Base-by-base conservation (phyloP, 2,113 vertebrate species). In the Perccottus glenii region DNA sequence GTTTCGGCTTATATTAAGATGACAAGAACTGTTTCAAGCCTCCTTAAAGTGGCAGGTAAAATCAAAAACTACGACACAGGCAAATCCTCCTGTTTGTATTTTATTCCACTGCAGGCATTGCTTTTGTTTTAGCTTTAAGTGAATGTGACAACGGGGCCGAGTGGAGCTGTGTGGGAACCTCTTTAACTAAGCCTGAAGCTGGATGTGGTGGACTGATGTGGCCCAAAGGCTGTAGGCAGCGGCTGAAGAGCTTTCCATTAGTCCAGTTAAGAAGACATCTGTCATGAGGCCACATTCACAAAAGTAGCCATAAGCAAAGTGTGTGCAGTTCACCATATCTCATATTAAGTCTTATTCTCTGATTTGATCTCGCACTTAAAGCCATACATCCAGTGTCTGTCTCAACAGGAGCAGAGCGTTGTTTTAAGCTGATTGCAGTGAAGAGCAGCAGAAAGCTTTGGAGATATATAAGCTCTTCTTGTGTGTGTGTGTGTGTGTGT, bases 211-310 rank as follows among this genome's bases (percentile, higher is more conserved):
- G 44, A 65, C 53, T 72, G 52, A 53, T 52, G 27, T 53, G 10
- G 38, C 72, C 71, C 70, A 43, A 57, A 15, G 45, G 75, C 83
- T 75, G 44, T 45, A 51, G 76, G 70, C 53, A 48, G n/a, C 49
- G 65, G 67, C 50, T 81, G 77, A 85, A 87, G 62, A 73, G 68
- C 61, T 87, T 86, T 86, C 76, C 77, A 88, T 91, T 89, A 87
- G 82, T 90, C 74, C 81, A 81, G 75, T 88, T 88, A 88, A 76
- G 75, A 81, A 68, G 80, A 84, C 85, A 83, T 87, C 83, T 86
- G 82, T 85, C 87, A 83, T 60, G 19, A 50, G 70, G 55, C 50
- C 57, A 75, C 69, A 73, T 53, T 70, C 15, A 64, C 60, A 55
- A 7, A 76, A 35, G 56, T 68, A 69, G 74, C 77, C 68, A 58